Conservation (phyloP, 64 coral and sea anemone genomes). For the Montipora foliosa region DNA sequence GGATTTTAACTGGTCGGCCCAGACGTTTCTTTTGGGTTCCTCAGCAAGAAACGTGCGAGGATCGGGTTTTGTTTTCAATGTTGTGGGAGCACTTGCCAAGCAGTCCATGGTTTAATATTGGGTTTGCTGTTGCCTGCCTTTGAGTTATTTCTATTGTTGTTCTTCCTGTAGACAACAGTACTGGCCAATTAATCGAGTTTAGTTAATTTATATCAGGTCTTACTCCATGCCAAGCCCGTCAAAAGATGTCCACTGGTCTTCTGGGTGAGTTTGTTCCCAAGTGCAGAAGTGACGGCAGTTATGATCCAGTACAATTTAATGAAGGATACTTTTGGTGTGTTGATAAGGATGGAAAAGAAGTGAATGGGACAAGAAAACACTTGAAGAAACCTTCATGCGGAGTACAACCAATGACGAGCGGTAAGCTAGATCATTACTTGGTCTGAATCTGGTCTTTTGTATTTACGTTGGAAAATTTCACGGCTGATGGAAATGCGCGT, state of each 20-base stretch:
- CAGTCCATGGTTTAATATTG: too few species aligned
- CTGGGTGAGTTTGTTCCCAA: conserved; percentile 81
- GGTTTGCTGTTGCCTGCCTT: too few species aligned
- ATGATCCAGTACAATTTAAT: conserved; percentile 75
- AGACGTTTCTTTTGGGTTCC: too few species aligned
- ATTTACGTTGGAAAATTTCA: too few species aligned
- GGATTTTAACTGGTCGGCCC: too few species aligned
- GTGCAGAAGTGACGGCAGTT: conserved; percentile 79
- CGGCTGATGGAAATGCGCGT: too few species aligned
- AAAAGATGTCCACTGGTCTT: conserved; percentile 33
- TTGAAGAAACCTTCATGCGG: conserved; percentile 43
- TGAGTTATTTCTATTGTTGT: neutral
- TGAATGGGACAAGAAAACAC: conserved; percentile 73
- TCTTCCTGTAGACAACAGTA: too few species aligned
- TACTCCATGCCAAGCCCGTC: conserved; percentile 81
- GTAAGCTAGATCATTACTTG: neutral
- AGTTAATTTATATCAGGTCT: conserved; percentile 36
- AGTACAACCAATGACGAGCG: conserved; percentile 36
- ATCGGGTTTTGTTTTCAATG: neutral
- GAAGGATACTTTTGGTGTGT: conserved; percentile 96
- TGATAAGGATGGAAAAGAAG: conserved; percentile 79
- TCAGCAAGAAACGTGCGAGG: too few species aligned
- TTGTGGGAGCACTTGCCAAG: neutral
- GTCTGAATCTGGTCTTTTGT: too few species aligned
- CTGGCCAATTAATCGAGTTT: neutral